phyloP scores from a whole-genome alignment of 1,140 invertebrate genomes.

The Glossosoma conforme region DNA sequence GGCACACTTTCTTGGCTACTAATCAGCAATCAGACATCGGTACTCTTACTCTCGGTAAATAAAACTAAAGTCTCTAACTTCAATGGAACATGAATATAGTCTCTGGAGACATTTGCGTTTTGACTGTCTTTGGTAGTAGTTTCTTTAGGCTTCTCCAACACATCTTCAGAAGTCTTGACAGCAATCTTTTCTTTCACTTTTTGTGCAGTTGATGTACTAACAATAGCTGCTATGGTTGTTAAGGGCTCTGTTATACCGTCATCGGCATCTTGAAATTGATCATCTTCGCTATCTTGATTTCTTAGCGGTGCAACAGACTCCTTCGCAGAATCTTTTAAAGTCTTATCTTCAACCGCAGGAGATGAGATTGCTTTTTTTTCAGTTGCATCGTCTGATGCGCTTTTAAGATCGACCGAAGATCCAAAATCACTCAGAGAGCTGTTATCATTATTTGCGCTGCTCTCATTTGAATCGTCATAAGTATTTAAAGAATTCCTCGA shows the following conservation, averaged over 20 bases:
- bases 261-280: slow-evolving; percentile 29
- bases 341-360: neutral
- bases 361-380: neutral
- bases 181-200: neutral
- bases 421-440: slow-evolving; percentile 16
- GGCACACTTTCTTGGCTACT: neutral
- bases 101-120: neutral
- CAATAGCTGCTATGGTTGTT: slow-evolving; percentile 38
- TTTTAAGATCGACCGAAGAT: slow-evolving; percentile 28
- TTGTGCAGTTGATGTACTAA: slow-evolving; percentile 26
- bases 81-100: slow-evolving; percentile 19
- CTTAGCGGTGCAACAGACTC: neutral
- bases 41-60: slow-evolving; percentile 37
- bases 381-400: neutral
- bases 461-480: slow-evolving; percentile 12
- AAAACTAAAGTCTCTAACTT: slow-evolving; percentile 17
- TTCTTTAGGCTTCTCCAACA: neutral
- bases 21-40: slow-evolving; percentile 40
- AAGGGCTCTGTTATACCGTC: slow-evolving; percentile 13
- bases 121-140: neutral
- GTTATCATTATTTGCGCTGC: neutral
- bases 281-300: slow-evolving; percentile 31
- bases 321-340: neutral
- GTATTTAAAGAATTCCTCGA: slow-evolving; percentile 4
- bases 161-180: neutral